Base-by-base conservation (phyloP, 2,113 vertebrate species). In the Hepsetus odoe region DNA sequence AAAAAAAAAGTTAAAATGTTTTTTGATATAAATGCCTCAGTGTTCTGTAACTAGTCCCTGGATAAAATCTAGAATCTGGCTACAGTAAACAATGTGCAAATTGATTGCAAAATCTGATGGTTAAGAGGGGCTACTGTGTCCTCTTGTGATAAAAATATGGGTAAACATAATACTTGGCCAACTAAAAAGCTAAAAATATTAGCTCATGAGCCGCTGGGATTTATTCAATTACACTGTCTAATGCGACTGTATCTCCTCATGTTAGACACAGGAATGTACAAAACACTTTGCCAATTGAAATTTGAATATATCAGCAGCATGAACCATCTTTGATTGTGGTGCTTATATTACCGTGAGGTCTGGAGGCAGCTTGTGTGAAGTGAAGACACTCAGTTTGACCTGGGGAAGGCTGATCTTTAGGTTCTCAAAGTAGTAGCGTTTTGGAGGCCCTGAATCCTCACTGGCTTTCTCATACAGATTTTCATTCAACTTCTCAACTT, bases 341-440 rank as follows among this genome's bases (percentile, higher is more conserved):
- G 30, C 11, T 28, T 73, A 6, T 32, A 40, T 72, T 90, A 98
- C 98, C 98, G 98, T 97, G 5, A 99, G 96, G 61, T 99, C 98
- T 72, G 95, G 80, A 0, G 98, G 96, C 0, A 99, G 92, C 81
- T 98, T 99, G 90, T 90, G 95, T 46, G 97, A 97, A n/a, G 97
- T 98, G 86, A 98, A 95, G 78, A 99, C 96, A 0, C 98, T 99
- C 83, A 99, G 83, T 83, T 97, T 98, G 84, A 99, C 93, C 85
- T 98, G 97, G 2, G 97, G 98, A 1, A 99, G 83, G n/a, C 94
- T 97, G 77, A 99, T 98, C 88, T 99, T 99, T 80, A 99, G 91
- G 80, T 99, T 98, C 89, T 99, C 98, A 88, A 99, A 99, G 86
- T 99, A 99, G 86, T 97, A 99, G 0, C 94, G 92, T 66, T 94